Evolutionary conservation across 2,797 vertebrate genomes (phyloP), one percentile per base, ranked within the genome.

Genomic region (Chrysolophus pictus): DNA sequence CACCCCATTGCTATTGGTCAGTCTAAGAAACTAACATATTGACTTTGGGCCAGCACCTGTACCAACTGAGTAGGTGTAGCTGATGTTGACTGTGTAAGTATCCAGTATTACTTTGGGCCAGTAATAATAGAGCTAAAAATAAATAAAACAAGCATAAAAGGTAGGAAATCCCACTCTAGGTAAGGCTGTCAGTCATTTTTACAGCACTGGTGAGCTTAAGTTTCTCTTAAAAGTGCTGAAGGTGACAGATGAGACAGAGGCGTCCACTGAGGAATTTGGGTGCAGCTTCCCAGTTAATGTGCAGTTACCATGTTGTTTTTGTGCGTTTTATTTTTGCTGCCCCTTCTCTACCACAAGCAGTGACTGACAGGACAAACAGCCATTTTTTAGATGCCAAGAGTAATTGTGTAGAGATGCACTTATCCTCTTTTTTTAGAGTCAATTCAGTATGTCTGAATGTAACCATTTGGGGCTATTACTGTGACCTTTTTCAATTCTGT

Each of bases 151-250:
- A 67, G 24, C 13, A 42, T 26, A 37, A 68, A 83, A 80, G 12
- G 15, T 81, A 68, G 49, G 37, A 91, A 95, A 62, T 87, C n/a
- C 29, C 19, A 24, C 17, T 58, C 46, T 56, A 55, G 46, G 33
- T 80, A 68, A 78, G 44, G 24, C 44, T 94, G 80, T 60, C 62
- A 75, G 33, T 74, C 28, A 60, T 63, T 79, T 95, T 87, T 91
- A 69, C 17, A 46, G 47, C 12, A 68, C 12, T 47, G 14, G 14
- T 69, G 33, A 75, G 26, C 28, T 56, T 8, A 58, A 28, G 18
- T 79, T 73, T 55, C 53, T 72, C 46, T 51, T 68, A 24, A 8
- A 51, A 42, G 22, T 64, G 12, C 22, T 87, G 49, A 69, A 84
- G 24, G 23, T 65, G 42, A 69, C 11, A 70, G 10, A 29, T 70